Evolutionary conservation across 2,797 vertebrate species (phyloP), one percentile per base, ranked within the genome.

Genomic region (Dallia pectoralis): DNA sequence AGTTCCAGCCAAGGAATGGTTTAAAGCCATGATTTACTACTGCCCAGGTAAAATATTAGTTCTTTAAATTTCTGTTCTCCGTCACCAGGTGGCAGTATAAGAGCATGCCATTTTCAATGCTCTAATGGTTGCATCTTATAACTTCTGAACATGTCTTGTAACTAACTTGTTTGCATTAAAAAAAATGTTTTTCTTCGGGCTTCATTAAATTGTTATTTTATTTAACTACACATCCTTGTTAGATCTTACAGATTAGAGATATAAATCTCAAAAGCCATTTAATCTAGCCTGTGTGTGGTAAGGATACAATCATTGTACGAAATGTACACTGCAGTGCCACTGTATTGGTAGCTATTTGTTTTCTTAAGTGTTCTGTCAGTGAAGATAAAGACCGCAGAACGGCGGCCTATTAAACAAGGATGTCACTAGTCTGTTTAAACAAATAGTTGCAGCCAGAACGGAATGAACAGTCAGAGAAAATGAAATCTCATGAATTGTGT

Each of bases 31-130:
- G 72, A 82, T 75, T 73, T 61, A 76, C 76, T 71, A 40, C 78
- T 74, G 56, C 81, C 63, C 84, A 90, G 91, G 90, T 92, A 89
- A 85, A 75, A 71, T 40, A 2, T 25, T 6, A 14, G 19, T 18
- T 44, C 25, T 18, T 36, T 40, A 27, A 51, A 5, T 80, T 64
- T 70, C 5, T 51, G 19, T 65, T n/a, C 5, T 78, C 32, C 0
- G 69, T 89, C 92, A 92, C 86, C 80, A 70, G 92, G 81, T 84
- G 89, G 90, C 79, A 85, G 72, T 87, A 79, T 63, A 74, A 68
- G 81, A 76, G 81, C 48, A 77, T 25, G 32, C n/a, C 4, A 33
- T 16, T 1, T 27, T 69, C 44, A 47, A 64, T 70, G 11, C 12
- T 27, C 40, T 16, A 32, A 49, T 30, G 33, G 22, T 33, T 44